Percentiles rank a stretch among this genome's conserved stretches.
phyloP scores from a whole-genome alignment of 2,888 invertebrate species.

The Pollenia griseotomentosa region DNA sequence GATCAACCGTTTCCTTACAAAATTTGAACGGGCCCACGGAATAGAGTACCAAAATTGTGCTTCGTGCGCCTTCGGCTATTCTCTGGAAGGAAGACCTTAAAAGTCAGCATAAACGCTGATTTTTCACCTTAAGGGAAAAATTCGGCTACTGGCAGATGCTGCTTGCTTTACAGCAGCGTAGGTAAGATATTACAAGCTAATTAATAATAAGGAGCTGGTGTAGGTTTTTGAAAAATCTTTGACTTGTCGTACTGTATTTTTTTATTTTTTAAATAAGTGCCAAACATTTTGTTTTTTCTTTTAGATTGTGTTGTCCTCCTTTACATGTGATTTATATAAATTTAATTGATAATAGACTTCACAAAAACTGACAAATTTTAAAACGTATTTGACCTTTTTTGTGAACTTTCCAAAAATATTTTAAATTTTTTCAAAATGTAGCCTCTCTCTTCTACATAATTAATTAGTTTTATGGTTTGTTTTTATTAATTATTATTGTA shows the following conservation, averaged over 20 bases:
- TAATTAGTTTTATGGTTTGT: constrained; percentile 24
- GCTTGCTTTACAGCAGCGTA: no score
- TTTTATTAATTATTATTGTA: constrained; percentile 53
- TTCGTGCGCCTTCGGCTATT: no score
- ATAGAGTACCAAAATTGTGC: no score
- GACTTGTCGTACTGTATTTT: neutral
- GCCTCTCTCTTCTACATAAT: neutral
- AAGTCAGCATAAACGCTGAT: no score
- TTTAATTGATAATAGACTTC: neutral
- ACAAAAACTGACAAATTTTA: neutral
- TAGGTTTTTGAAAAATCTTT: neutral
- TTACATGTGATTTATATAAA: constrained; percentile 11
- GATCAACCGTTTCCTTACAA: no score
- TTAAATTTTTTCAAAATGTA: neutral
- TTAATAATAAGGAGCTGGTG: no score
- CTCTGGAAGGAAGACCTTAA: no score
- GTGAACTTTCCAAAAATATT: constrained; percentile 12
- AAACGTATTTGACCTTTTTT: neutral
- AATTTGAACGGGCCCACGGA: no score
- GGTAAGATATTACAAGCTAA: no score
- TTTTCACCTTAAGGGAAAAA: no score
- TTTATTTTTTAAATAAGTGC: neutral
- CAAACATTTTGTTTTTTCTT: neutral
- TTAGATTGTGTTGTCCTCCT: neutral
- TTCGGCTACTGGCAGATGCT: no score